phyloP scores from a whole-genome alignment of 2,113 vertebrate genomes.

The Sinocyclocheilus maitianheensis region DNA sequence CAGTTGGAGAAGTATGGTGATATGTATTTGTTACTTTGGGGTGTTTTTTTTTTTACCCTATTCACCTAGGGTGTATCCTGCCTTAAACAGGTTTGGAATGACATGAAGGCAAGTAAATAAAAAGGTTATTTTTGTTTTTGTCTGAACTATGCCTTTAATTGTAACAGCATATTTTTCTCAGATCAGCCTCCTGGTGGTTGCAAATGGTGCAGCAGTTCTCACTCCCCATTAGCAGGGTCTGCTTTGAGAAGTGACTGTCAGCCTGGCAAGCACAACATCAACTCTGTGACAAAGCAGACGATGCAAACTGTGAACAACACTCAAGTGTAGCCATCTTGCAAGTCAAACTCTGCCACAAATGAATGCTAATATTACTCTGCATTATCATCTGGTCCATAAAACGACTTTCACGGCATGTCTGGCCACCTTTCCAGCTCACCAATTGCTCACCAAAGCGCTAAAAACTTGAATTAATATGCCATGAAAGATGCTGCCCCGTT shows the following conservation, averaged over 20 bases:
- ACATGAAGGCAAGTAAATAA: not conserved
- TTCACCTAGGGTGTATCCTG: too few species aligned
- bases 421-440: not conserved
- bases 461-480: slow-evolving; percentile 7
- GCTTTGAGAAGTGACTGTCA: slow-evolving; percentile 47
- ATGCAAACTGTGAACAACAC: slow-evolving; percentile 51
- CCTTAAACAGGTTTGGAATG: not conserved
- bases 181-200: slow-evolving; percentile 55
- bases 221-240: slow-evolving; percentile 53
- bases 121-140: too few species aligned
- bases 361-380: slow-evolving; percentile 28
- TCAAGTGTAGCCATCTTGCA: slow-evolving; percentile 34
- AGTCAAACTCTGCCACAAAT: not conserved
- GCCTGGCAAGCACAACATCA: slow-evolving; percentile 54
- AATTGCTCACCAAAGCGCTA: not conserved
- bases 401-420: slow-evolving; percentile 13
- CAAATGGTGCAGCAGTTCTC: slow-evolving; percentile 45
- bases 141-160: not conserved
- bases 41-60: too few species aligned
- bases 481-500: not conserved
- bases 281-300: slow-evolving; percentile 30
- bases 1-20: not conserved
- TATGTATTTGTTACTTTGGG: not conserved
- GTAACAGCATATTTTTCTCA: not conserved
- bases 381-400: slow-evolving; percentile 18